Conservation (phyloP, 2,888 invertebrate genomes). For the Adineta ricciae region DNA sequence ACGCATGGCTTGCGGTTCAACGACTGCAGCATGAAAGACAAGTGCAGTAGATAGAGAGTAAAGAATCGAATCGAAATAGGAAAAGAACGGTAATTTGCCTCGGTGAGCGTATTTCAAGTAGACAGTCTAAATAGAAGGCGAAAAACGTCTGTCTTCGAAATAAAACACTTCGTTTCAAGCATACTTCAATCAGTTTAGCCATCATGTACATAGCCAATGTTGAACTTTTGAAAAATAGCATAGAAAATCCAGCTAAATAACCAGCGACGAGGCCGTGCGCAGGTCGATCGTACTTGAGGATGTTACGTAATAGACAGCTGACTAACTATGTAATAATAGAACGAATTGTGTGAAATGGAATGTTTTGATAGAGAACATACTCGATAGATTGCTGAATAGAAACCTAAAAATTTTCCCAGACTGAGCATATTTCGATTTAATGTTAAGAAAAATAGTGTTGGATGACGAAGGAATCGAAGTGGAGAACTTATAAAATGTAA, state of each 20-base stretch:
- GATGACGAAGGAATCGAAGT: not conserved
- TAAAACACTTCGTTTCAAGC: conserved; percentile 21
- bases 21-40: conserved; percentile 60
- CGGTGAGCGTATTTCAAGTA: conserved; percentile 63
- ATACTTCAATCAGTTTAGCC: conserved; percentile 72
- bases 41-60: conserved; percentile 68
- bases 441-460: not conserved
- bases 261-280: conserved; percentile 63
- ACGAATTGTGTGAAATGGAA: conserved; percentile 28
- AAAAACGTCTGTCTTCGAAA: not conserved
- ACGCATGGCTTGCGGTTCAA: conserved; percentile 66
- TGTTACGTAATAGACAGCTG: conserved; percentile 61
- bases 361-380: conserved; percentile 49
- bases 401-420: conserved; percentile 61
- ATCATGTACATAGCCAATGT: conserved; percentile 70
- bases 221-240: conserved; percentile 65
- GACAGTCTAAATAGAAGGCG: conserved; percentile 55
- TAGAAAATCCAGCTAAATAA: conserved; percentile 61
- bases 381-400: conserved; percentile 61
- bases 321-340: conserved; percentile 53
- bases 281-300: conserved; percentile 57
- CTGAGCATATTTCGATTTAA: conserved; percentile 34
- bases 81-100: conserved; percentile 60
- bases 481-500: not conserved
- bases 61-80: conserved; percentile 62